Evolutionary conservation across 2,113 vertebrate genomes (phyloP).

Genomic region (Fukomys damarensis): DNA sequence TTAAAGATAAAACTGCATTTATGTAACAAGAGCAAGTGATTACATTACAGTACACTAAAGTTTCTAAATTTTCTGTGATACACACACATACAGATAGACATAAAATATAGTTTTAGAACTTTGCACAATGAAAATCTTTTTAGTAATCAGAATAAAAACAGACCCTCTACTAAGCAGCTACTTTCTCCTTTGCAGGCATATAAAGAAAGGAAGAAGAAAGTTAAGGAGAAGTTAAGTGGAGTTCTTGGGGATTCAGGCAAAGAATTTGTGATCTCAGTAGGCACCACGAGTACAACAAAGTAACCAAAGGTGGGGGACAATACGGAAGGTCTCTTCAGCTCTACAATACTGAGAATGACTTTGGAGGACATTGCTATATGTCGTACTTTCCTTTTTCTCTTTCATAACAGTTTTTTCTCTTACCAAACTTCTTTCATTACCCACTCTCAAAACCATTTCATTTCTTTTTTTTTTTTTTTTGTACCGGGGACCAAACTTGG

Average conservation of each 20-base stretch:
- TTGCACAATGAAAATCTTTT: not conserved
- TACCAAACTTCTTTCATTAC: not conserved
- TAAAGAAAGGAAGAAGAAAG: not conserved
- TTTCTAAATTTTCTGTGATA: not conserved
- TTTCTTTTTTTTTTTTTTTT: too few relatives aligned
- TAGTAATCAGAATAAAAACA: not conserved
- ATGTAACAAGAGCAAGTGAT: not conserved
- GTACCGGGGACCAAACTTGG: too few relatives aligned
- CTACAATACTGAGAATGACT: not conserved
- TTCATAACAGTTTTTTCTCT: not conserved
- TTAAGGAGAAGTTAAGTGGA: not conserved
- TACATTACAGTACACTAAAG: not conserved
- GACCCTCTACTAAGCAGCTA: not conserved
- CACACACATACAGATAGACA: not conserved
- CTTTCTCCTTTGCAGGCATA: not conserved
- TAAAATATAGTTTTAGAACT: not conserved
- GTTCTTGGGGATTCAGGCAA: not conserved
- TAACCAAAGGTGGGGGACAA: not conserved
- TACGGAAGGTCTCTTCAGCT: not conserved
- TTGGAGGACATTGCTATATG: not conserved
- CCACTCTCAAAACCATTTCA: not conserved
- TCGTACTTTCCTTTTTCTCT: not conserved
- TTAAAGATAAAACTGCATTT: slow-evolving; percentile 44
- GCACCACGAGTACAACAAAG: not conserved
- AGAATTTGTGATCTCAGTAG: not conserved